These are phyloP conservation scores for Columba livia DNA, from an alignment of 2,113 vertebrate genomes.

Conservation along the genomic window DNA sequence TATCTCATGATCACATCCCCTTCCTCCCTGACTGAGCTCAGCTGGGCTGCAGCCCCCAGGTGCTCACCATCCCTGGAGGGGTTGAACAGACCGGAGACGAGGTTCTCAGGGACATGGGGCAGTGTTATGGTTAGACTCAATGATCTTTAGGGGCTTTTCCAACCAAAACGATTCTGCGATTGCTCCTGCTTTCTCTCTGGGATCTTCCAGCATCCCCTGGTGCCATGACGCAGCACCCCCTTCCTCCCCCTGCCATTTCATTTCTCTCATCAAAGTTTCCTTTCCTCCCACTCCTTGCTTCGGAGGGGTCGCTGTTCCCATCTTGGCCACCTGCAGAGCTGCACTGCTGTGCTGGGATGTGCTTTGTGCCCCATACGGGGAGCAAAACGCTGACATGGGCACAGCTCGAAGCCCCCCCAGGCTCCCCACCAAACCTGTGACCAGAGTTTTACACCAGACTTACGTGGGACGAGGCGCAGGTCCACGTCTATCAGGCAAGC, in stretches of 20 bases:
- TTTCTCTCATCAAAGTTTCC: not conserved
- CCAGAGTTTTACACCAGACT: not conserved
- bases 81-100: too few relatives aligned
- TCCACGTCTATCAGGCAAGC: not conserved
- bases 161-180: too few relatives aligned
- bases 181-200: not conserved
- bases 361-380: not conserved
- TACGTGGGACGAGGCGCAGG: accelerated
- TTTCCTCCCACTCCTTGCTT: slow-evolving; percentile 11
- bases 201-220: not conserved
- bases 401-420: not conserved
- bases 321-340: not conserved
- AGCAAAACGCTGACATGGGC: accelerated
- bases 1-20: accelerated
- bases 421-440: not conserved
- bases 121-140: too few relatives aligned
- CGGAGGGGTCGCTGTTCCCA: not conserved
- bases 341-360: accelerated
- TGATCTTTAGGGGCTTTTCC: too few relatives aligned
- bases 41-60: not conserved
- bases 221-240: accelerated
- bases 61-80: not conserved
- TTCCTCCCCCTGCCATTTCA: not conserved
- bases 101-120: too few relatives aligned
- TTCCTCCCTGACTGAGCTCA: not conserved